Base-by-base conservation (phyloP, 2,888 invertebrate species). In the Hipparchia semele region DNA sequence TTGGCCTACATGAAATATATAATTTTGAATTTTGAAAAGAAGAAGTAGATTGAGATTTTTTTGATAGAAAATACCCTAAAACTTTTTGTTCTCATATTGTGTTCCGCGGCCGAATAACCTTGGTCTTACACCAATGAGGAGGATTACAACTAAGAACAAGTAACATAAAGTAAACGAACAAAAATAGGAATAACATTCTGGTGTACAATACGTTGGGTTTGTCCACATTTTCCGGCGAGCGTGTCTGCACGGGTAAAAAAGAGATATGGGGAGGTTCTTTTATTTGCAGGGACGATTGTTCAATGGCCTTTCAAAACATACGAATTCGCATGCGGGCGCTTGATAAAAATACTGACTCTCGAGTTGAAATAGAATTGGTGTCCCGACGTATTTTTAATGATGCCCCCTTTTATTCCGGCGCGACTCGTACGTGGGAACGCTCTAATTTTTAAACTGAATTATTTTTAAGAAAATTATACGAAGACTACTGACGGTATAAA, bases 221-320 rank as follows among this genome's bases (percentile, higher is more conserved):
- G 64, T 73, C 58, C 46, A 71, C 71, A 61, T 68, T 69, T 76
- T 73, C 71, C 58, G 70, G 73, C 51, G 62, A 71, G 64, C 74
- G 68, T 74, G 73, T 64, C 74, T 74, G 72, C 72, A 66, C 62
- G 73, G 72, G 70, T 73, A 74, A 73, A 72, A 60, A 53, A 71
- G 70, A 75, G 72, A 77, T 76, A 76, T 60, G 73, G 59, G 49
- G 62, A 53, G 60, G 69, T 71, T 75, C 67, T 69, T 69, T 72
- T 71, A 74, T 74, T 70, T 58, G 33, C 74, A 58, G 69, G 45
- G 62, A 56, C 62, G 64, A 72, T 74, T 74, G 74, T 74, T 74
- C 62, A 66, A 66, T 56, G 60, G 70, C 70, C 70, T 70, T 72
- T 74, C 70, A 72, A 70, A 70, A 66, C 68, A 68, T 68, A 72